Base-by-base conservation (phyloP, 1,140 invertebrate genomes). In the Sycophaga agraensis region DNA sequence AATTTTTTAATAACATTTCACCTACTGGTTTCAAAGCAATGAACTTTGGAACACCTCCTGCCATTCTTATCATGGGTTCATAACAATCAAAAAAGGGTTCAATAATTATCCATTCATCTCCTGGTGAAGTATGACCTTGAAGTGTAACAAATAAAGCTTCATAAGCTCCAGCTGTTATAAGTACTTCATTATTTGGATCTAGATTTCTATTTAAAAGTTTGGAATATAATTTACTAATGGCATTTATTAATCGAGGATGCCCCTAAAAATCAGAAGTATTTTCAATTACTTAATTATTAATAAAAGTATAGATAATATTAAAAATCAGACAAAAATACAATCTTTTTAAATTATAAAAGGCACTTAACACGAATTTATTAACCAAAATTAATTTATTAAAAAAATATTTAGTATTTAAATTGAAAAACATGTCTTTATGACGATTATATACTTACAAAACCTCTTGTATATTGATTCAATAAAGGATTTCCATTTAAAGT, bases 81-180 rank as follows among this genome's bases (percentile, higher is more conserved):
- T 99, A 99, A 73, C 96, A 98, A 76, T 99, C 97, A 77, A 97
- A 99, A 78, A 92, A 99, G 8, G 97, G 97, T 77, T 99, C 97
- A 64, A 99, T 96, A 26, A 99, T 94, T 63, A 98, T 96, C 63
- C 96, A 94, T 78, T 99, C 94, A 81, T 91, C 90, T 2, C 91
- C 93, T 45, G 84, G 84, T 68, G 90, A 89, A 8, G 96, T 86
- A 70, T 94, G 87, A 21, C 95, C 95, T 81, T 90, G 80, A 58
- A 99, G 89, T 16, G 91, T 81, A 64, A 87, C 89, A 77, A 88
- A 96, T 0, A 96, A 77, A n/a, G 90, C 91, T 78, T 97, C 93
- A 76, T 98, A 99, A 9, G 97, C 97, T 37, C 97, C 97, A 57
- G 84, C 81, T 0, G 94, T 95, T 0, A 98, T 87, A 8, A 98